Conservation (phyloP, 92 coral and sea anemone genomes). For the Palythoa grandis region DNA sequence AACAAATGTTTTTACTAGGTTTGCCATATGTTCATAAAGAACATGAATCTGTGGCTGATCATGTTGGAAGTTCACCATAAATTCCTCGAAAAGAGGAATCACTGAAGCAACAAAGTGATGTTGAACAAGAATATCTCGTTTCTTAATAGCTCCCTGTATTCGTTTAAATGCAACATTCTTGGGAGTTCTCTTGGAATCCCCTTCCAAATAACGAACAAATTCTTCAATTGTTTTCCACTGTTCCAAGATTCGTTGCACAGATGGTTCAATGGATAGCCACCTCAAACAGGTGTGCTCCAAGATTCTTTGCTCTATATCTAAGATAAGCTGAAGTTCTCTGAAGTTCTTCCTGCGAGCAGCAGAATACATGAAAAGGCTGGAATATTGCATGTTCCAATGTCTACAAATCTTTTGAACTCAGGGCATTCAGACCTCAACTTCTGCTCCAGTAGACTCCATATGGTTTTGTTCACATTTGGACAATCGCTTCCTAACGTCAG, state of each 20-base stretch:
- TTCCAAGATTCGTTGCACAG: not conserved
- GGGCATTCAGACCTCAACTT: not conserved
- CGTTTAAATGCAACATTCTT: too few relatives aligned
- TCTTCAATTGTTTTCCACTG: conserved; percentile 12
- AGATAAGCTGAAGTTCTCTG: not conserved
- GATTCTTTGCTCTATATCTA: conserved; percentile 4
- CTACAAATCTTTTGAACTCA: conserved; percentile 39
- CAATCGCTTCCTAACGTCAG: not conserved
- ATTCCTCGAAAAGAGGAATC: not conserved
- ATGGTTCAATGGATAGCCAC: not conserved
- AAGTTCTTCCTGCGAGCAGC: conserved; percentile 47
- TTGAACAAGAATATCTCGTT: not conserved
- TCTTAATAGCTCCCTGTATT: too few relatives aligned
- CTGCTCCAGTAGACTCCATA: not conserved
- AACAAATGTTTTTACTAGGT: not conserved
- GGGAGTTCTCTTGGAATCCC: not conserved
- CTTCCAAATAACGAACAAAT: conserved; percentile 5
- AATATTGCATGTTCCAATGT: conserved; percentile 41
- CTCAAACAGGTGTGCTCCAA: not conserved
- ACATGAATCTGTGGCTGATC: not conserved
- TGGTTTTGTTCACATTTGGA: not conserved
- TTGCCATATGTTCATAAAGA: not conserved
- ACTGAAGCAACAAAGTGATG: not conserved
- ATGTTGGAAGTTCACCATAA: not conserved
- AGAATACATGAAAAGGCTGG: conserved; percentile 50